A percentile compares a stretch with the other conserved stretches of the same genome.
These are phyloP conservation scores for Raja brachyura DNA, from an alignment of 2,113 vertebrate species.

Conservation along the genomic window DNA sequence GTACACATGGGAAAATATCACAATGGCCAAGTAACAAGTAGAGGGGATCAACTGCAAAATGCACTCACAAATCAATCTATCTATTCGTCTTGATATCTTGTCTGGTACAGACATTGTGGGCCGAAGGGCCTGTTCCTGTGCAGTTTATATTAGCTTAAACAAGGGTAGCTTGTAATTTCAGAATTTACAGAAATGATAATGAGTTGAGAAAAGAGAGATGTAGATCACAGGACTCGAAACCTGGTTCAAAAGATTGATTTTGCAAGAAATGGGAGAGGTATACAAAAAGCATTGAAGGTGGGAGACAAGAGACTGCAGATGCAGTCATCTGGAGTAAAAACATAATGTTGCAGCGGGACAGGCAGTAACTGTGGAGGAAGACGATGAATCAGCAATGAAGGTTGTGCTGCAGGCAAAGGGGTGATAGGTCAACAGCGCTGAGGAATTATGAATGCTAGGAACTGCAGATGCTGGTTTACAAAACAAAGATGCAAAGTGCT, in stretches of 20 bases:
- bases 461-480: no score
- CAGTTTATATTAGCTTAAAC: neutral
- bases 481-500: no score
- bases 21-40: neutral
- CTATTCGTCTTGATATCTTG: no score
- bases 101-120: no score
- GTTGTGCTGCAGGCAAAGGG: neutral
- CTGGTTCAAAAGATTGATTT: neutral
- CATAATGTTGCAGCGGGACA: no score
- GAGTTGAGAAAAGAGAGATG: neutral
- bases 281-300: no score
- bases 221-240: neutral
- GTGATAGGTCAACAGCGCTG: neutral
- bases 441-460: no score
- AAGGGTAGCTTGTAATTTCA: no score
- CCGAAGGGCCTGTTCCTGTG: no score
- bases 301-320: no score
- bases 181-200: neutral
- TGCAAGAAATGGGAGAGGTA: neutral
- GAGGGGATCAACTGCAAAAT: neutral
- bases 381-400: neutral
- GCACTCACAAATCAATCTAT: neutral
- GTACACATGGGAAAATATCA: neutral
- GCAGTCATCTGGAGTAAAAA: no score
- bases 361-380: no score